These are phyloP conservation scores for Orthonevra nobilis DNA, from an alignment of 2,888 invertebrate genomes.

Conservation along the genomic window DNA sequence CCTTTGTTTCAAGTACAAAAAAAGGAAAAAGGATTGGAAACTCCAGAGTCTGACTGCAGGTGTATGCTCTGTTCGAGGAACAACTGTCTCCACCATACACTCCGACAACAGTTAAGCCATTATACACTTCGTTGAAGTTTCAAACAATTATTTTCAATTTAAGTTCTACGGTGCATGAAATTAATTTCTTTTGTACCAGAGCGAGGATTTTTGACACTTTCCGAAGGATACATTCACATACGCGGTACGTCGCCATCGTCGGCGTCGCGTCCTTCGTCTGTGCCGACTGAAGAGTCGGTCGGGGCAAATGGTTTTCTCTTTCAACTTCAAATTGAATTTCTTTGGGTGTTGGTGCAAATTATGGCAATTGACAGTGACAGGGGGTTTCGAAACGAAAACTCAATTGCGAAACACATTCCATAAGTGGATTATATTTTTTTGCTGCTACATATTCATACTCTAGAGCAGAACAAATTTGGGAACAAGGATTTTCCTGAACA, in stretches of 20 bases:
- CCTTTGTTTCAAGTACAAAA: slow-evolving; percentile 25
- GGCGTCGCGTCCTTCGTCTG: too few species aligned
- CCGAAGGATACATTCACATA: slow-evolving; percentile 37
- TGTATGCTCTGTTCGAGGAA: slow-evolving; percentile 12
- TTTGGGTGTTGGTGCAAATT: slow-evolving; percentile 36
- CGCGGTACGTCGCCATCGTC: too few species aligned
- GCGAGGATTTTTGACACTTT: slow-evolving; percentile 66
- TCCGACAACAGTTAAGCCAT: slow-evolving; percentile 60
- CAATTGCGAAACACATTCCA: slow-evolving; percentile 28
- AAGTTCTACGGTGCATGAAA: slow-evolving; percentile 74
- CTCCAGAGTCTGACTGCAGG: not conserved
- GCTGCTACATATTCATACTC: not conserved
- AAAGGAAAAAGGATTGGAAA: not conserved
- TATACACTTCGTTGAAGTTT: slow-evolving; percentile 67
- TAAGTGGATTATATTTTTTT: slow-evolving; percentile 18
- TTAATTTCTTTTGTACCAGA: slow-evolving; percentile 73
- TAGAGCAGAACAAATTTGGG: not conserved
- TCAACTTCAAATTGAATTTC: slow-evolving; percentile 59
- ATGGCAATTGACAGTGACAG: slow-evolving; percentile 58
- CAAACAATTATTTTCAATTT: slow-evolving; percentile 75
- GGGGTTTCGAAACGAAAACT: slow-evolving; percentile 32
- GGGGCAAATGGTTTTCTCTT: too few species aligned
- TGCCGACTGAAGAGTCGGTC: too few species aligned
- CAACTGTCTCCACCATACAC: slow-evolving; percentile 12
- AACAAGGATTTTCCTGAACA: too few species aligned